These are phyloP conservation scores for Augochlora pura DNA, from an alignment of 1,140 invertebrate genomes.

Conservation along the genomic window DNA sequence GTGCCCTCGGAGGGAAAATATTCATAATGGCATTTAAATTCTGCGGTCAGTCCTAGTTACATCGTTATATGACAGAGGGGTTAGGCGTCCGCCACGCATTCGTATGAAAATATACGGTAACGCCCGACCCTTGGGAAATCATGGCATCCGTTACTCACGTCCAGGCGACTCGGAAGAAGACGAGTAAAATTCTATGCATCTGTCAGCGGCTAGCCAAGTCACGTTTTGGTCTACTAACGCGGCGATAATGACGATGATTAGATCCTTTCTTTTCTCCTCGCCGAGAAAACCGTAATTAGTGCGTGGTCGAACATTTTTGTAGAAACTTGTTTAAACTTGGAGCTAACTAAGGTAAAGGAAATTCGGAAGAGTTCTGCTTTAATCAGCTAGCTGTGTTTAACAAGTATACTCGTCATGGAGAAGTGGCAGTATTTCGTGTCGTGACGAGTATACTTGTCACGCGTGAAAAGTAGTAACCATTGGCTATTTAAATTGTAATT, in stretches of 20 bases:
- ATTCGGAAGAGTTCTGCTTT: too few species aligned
- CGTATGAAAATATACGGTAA: constrained; percentile 59
- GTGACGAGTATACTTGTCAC: too few species aligned
- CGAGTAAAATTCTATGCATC: constrained; percentile 59
- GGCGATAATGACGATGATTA: not conserved
- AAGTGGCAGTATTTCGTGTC: too few species aligned
- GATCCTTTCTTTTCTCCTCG: not conserved
- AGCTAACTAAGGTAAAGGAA: too few species aligned
- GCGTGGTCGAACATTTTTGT: too few species aligned
- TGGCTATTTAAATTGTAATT: too few species aligned
- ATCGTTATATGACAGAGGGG: constrained; percentile 33
- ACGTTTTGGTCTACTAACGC: constrained; percentile 47
- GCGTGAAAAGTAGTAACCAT: too few species aligned
- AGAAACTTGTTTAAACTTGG: too few species aligned
- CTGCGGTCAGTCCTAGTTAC: constrained; percentile 36
- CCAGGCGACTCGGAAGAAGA: constrained; percentile 38
- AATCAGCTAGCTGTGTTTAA: too few species aligned
- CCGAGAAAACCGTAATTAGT: too few species aligned
- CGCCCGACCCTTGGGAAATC: constrained; percentile 61
- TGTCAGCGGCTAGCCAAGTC: constrained; percentile 40
- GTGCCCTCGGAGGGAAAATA: constrained; percentile 27
- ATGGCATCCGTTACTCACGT: constrained; percentile 58
- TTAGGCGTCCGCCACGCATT: constrained; percentile 27
- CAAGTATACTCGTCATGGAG: too few species aligned
- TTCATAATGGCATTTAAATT: constrained; percentile 53